A percentile compares a stretch with the other conserved stretches of the same genome.
These are phyloP conservation scores for Noctua pronuba DNA, from an alignment of 2,888 invertebrate species.

Conservation along the genomic window DNA sequence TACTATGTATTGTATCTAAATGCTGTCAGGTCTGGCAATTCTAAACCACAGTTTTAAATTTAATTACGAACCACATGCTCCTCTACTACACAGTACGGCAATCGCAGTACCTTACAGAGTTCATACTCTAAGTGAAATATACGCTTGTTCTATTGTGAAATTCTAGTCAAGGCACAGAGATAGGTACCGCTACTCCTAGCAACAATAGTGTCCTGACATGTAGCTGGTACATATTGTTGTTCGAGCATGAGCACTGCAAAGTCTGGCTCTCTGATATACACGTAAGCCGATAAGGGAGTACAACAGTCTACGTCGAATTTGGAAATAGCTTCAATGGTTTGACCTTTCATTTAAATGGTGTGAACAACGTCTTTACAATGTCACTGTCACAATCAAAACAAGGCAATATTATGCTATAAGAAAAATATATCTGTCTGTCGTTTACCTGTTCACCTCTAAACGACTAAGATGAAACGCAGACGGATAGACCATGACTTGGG, in stretches of 20 bases:
- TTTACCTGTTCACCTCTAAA: not conserved
- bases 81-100: not conserved
- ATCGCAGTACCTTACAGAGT: not conserved
- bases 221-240: not conserved
- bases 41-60: not conserved
- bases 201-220: conserved; percentile 17
- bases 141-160: conserved; percentile 19
- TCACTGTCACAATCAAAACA: not conserved
- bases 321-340: not conserved
- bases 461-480: not conserved
- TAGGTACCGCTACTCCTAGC: not conserved
- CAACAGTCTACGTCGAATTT: not conserved
- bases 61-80: not conserved
- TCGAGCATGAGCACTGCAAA: not conserved
- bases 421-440: not conserved
- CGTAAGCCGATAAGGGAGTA: not conserved
- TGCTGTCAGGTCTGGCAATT: not conserved
- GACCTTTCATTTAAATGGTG: not conserved
- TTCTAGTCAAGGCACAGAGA: conserved; percentile 15
- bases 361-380: not conserved
- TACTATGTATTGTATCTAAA: not conserved
- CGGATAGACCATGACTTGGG: not conserved
- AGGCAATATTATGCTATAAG: not conserved
- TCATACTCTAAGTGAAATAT: conserved; percentile 11
- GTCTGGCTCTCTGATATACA: conserved; percentile 14